Evolutionary conservation across 2,113 vertebrate genomes (phyloP).

Genomic region (Ceuthmochares aereus): DNA sequence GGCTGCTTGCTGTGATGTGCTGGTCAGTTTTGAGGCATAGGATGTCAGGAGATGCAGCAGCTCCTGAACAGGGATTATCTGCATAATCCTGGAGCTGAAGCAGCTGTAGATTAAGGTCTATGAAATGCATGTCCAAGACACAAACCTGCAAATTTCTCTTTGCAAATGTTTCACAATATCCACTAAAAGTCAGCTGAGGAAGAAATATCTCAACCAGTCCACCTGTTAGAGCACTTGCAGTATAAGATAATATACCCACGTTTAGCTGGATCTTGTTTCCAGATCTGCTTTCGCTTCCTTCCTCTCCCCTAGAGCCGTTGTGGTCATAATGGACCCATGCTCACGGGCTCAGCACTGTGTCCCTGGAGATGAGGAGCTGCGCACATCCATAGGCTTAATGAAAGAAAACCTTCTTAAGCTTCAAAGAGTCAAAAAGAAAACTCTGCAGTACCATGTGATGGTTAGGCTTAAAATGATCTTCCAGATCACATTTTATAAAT

Average conservation of each 20-base stretch:
- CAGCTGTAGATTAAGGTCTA: not conserved
- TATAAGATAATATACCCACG: accelerated
- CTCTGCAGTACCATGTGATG: accelerated
- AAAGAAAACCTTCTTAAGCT: not conserved
- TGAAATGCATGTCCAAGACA: not conserved
- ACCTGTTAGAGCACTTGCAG: not conserved
- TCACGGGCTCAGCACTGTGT: not conserved
- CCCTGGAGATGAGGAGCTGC: not conserved
- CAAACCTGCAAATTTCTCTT: not conserved
- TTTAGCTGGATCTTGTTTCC: not conserved
- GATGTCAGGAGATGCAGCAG: not conserved
- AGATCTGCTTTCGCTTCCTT: not conserved
- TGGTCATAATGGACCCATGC: not conserved
- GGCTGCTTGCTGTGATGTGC: accelerated
- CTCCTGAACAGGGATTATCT: not conserved
- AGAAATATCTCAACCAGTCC: not conserved
- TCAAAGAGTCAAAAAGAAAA: not conserved
- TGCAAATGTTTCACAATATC: not conserved
- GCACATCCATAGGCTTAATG: not conserved
- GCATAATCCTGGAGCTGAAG: not conserved
- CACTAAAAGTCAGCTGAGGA: not conserved
- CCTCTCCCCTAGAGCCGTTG: not conserved
- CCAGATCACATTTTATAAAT: not conserved
- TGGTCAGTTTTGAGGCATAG: not conserved
- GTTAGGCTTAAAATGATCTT: not conserved